Evolutionary conservation across 1,140 invertebrate genomes (phyloP), one percentile per base, ranked within the genome.

Genomic region (Aethina tumida): DNA sequence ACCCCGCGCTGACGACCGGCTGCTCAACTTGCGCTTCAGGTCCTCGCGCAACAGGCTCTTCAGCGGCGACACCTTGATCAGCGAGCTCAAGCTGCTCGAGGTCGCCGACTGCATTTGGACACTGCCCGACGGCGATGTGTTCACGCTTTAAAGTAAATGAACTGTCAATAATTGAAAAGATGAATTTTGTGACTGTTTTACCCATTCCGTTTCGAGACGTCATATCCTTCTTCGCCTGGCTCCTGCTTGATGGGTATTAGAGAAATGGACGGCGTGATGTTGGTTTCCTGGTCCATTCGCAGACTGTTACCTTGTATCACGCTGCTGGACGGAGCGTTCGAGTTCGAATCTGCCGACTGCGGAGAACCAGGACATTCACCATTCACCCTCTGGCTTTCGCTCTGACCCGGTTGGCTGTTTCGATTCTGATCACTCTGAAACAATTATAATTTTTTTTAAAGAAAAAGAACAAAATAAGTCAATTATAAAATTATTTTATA

Each of bases 211-310:
- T 55, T 59, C 5, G 43, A 37, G 22, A 32, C 46, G 9, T 59
- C 57, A 27, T 53, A 56, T 15, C 26, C 29, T 19, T 61, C 54
- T 19, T 64, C 59, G 5, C 58, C 57, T 14, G 70, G 73, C 49
- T 76, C 84, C 67, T 86, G 84, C 60, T 87, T 86, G 41, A 86
- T 86, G 29, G 82, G 83, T 65, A 87, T 87, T n/a, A 86, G 62
- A 12, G 81, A 85, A 43, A 86, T 85, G 10, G 83, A 85, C 5
- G 83, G 84, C 44, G 81, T 86, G 49, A 85, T 84, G 56, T 67
- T 75, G 36, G 66, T 67, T 52, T 70, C 68, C 40, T 58, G 56
- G 19, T 60, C 55, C 26, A 53, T 65, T 41, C 53, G 39, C 52
- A 49, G 44, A 55, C 59, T 45, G 62, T 59, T 49, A 53, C 53